Conservation (phyloP, 2,888 invertebrate genomes). For the Muscina levida region DNA sequence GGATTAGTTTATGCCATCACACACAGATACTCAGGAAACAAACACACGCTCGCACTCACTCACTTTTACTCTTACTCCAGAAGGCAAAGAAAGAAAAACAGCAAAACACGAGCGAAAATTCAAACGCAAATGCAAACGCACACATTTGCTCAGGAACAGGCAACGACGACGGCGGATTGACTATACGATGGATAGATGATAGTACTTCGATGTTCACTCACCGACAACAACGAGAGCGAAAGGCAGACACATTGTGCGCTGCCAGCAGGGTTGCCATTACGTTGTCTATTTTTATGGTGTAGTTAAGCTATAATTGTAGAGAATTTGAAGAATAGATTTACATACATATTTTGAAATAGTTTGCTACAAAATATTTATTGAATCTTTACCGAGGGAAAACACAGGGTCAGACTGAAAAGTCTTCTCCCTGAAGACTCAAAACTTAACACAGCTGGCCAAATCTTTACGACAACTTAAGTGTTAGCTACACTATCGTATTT, state of each 20-base stretch:
- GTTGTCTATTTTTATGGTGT: background rate
- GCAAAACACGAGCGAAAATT: background rate
- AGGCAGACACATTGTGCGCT: background rate
- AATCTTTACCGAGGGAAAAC: no score
- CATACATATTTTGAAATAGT: no score
- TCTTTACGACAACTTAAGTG: no score
- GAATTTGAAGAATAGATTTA: no score
- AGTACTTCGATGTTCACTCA: background rate
- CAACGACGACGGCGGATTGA: background rate
- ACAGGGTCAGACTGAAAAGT: no score
- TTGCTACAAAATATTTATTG: no score
- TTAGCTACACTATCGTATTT: no score
- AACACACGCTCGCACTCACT: constrained; percentile 6
- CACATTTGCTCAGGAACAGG: constrained; percentile 24
- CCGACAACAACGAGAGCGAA: constrained; percentile 19
- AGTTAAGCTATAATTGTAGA: no score
- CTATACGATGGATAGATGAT: background rate
- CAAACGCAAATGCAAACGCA: constrained; percentile 4
- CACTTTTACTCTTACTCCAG: no score
- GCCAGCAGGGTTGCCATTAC: background rate
- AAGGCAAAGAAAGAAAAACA: background rate
- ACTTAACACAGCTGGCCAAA: no score
- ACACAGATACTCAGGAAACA: constrained; percentile 6
- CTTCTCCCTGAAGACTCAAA: no score
- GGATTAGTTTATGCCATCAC: no score